Conservation (phyloP, 2,888 invertebrate genomes). For the Thelaira solivaga region DNA sequence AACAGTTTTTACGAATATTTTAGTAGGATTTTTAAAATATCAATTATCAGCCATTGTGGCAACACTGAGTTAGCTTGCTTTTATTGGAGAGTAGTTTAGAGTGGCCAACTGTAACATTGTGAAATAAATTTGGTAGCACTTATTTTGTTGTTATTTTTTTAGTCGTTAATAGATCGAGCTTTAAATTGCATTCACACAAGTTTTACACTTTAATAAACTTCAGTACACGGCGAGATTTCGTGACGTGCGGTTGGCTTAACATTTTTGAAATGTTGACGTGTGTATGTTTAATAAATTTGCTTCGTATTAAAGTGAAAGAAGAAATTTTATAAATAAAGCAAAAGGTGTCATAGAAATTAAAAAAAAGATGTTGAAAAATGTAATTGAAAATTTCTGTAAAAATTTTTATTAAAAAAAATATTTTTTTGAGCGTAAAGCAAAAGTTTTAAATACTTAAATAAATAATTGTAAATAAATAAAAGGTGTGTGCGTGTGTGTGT, state of each 20-base stretch:
- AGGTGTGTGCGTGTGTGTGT: constrained; percentile 36
- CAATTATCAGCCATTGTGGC: too few relatives aligned
- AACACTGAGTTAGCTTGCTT: neutral
- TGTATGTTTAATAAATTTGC: constrained; percentile 9
- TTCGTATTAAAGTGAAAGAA: constrained; percentile 14
- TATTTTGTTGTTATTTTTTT: neutral
- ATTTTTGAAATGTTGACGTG: constrained; percentile 21
- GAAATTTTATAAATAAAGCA: neutral
- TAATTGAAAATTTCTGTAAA: constrained; percentile 1
- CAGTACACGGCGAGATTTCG: constrained; percentile 53
- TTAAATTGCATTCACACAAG: constrained; percentile 37
- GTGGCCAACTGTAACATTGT: neutral
- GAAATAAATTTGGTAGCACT: constrained; percentile 12
- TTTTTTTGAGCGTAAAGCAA: constrained; percentile 13
- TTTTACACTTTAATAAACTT: constrained; percentile 36
- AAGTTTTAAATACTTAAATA: neutral
- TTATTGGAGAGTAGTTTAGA: neutral
- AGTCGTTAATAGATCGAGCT: constrained; percentile 40
- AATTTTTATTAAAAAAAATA: constrained; percentile 20
- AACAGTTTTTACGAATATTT: too few relatives aligned
- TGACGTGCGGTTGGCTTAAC: constrained; percentile 13
- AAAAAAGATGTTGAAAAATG: constrained; percentile 33
- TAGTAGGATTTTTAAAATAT: too few relatives aligned
- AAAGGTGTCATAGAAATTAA: constrained; percentile 1
- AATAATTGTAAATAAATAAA: constrained; percentile 1